phyloP scores from a whole-genome alignment of 2,113 vertebrate genomes.

The Vidua macroura region DNA sequence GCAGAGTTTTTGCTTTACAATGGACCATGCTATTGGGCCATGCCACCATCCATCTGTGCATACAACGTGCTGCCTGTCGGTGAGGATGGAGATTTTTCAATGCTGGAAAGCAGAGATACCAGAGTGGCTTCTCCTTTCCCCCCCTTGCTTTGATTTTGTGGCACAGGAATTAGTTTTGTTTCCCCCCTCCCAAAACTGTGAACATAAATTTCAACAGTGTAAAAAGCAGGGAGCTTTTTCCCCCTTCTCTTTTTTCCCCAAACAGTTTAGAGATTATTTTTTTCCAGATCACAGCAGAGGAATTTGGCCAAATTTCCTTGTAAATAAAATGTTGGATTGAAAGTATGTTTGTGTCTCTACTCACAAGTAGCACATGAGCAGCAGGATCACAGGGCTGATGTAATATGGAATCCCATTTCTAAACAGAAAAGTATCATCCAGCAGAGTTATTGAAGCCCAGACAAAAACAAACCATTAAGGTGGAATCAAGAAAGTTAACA shows the following conservation, averaged over 20 bases:
- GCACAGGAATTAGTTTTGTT: not conserved
- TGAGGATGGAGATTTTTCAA: not conserved
- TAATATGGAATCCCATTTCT: slow-evolving; percentile 51
- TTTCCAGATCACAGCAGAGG: not conserved
- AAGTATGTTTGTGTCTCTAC: slow-evolving; percentile 12
- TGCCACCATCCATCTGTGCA: slow-evolving; percentile 12
- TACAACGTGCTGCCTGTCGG: not conserved
- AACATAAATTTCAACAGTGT: not conserved
- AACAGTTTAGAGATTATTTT: not conserved
- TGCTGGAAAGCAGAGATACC: not conserved
- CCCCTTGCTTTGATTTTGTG: not conserved
- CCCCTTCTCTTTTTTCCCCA: not conserved
- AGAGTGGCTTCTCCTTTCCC: not conserved
- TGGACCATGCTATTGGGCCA: not conserved
- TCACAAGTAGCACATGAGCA: slow-evolving; percentile 40
- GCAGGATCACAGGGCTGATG: slow-evolving; percentile 26
- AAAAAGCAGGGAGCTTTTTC: not conserved
- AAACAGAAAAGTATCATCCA: slow-evolving; percentile 52
- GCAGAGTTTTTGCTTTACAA: slow-evolving; percentile 1
- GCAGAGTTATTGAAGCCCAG: slow-evolving; percentile 17
- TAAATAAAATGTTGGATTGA: slow-evolving; percentile 32
- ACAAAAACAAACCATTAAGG: slow-evolving; percentile 45
- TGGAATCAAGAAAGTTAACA: slow-evolving; percentile 15
- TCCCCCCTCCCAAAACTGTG: not conserved
- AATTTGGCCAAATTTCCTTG: slow-evolving; percentile 50